Percentiles rank a stretch among this genome's conserved stretches.
Conservation (phyloP, 2,888 invertebrate genomes). For the Lithodes maja region DNA sequence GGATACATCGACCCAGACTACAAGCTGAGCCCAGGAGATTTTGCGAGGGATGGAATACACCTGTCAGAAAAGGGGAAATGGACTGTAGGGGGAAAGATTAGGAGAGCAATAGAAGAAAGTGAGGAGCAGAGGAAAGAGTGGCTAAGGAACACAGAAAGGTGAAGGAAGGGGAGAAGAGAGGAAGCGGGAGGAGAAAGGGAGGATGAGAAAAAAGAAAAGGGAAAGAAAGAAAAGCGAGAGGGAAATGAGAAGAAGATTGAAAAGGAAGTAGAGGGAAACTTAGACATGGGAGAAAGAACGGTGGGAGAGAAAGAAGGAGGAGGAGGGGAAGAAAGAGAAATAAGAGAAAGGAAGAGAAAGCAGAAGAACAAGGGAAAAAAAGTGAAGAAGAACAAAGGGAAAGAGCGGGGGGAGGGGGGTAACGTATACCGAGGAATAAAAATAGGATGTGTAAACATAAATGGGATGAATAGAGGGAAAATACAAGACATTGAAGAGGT, state of each 20-base stretch:
- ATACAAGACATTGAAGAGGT: too few relatives aligned
- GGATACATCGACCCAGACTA: too few relatives aligned
- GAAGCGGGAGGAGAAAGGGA: background rate
- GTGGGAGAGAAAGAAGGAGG: background rate
- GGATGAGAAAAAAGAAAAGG: background rate
- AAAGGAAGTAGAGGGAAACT: background rate
- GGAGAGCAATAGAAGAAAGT: background rate
- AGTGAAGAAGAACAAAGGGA: background rate
- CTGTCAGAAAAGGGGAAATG: too few relatives aligned
- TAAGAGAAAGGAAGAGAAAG: background rate
- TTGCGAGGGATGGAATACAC: too few relatives aligned
- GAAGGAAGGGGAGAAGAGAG: constrained; percentile 34
- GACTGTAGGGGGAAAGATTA: too few relatives aligned
- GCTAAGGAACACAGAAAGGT: background rate
- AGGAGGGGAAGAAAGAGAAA: background rate
- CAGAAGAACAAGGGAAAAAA: background rate
- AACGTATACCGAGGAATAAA: background rate
- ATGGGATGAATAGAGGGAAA: too few relatives aligned
- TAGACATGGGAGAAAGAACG: background rate
- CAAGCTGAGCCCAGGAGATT: too few relatives aligned
- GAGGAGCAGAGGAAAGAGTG: background rate
- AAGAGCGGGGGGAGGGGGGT: background rate
- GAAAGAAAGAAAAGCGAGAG: background rate
- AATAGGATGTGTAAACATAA: too few relatives aligned
- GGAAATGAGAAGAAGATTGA: background rate